phyloP scores from a whole-genome alignment of 2,113 vertebrate genomes.

The Uria lomvia region DNA sequence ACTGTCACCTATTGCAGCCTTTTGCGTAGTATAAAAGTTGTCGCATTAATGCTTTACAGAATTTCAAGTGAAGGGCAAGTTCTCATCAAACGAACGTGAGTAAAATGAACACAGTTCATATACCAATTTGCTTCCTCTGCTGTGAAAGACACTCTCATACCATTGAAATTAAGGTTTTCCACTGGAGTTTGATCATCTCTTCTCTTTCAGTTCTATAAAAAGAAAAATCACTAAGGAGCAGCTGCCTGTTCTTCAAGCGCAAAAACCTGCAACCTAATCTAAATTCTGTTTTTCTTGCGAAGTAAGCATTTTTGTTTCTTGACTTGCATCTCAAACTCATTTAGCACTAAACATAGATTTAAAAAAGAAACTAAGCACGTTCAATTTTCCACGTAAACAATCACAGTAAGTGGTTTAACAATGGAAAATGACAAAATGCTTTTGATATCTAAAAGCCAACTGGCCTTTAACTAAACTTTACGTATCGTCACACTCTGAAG shows the following conservation, averaged over 20 bases:
- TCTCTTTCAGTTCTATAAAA: conserved; percentile 58
- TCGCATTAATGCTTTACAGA: background rate
- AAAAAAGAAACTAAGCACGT: background rate
- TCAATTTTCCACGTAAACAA: background rate
- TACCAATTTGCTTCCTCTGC: conserved; percentile 41
- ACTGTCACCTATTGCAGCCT: background rate
- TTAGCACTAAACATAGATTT: background rate
- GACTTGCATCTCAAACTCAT: conserved; percentile 28
- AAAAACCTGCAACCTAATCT: conserved; percentile 54
- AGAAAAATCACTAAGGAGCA: conserved; percentile 55
- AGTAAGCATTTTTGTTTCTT: background rate
- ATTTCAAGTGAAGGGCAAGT: conserved; percentile 11
- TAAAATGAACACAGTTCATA: background rate
- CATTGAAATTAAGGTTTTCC: conserved; percentile 40
- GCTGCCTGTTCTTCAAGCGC: conserved; percentile 61
- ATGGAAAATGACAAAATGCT: background rate
- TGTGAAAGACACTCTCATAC: conserved; percentile 11
- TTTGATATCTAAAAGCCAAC: background rate
- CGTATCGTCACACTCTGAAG: background rate
- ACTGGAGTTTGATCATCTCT: conserved; percentile 38
- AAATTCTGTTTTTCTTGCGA: conserved; percentile 35
- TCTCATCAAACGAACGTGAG: background rate
- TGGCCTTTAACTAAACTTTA: background rate
- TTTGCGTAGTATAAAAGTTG: background rate
- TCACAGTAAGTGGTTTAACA: background rate